Evolutionary conservation across 2,888 invertebrate species (phyloP), one percentile per base, ranked within the genome.

Genomic region (Cotesia congregata): DNA sequence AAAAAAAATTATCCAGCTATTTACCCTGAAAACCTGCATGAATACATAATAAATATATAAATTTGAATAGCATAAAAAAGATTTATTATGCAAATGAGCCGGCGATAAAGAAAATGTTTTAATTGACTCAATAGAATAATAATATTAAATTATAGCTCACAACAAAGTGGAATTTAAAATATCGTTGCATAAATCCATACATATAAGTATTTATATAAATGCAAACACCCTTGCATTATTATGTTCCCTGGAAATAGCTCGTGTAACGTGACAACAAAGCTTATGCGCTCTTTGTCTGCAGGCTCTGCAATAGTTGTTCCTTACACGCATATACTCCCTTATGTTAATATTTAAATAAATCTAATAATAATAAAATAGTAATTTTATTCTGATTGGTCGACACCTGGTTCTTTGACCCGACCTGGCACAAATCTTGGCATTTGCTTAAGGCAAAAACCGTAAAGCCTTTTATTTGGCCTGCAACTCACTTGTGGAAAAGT

Each of bases 341-440:
- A 30, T 30, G 30, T 30, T 30, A 30, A 30, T 30, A 30, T 30
- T 30, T 30, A 30, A 30, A 30, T 30, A 30, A 30, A 30, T 30
- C 3, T 30, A 30, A 30, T 30, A 30, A 30, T 30, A 30, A 3
- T 30, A 30, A 30, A 30, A 50, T 50, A 50, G 7, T 6, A 39
- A 15, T 20, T 9, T n/a, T 5, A 72, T 65, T 41, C 61, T 61
- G 71, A 71, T 64, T 64, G 9, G 40, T 72, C 72, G 62, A 62
- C 64, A 72, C 60, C 30, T 40, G 61, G 60, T 70, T 68, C 69
- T 75, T 75, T 70, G 69, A 70, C 64, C 72, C 64, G 72, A 72
- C 75, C 75, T 69, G 60, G 50, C 69, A 74, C 69, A 62, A 75
- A 75, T 69, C 64, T 75, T 69, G 69, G 41, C 39, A 61, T 67